Percentiles rank a stretch among this genome's conserved stretches.
phyloP scores from a whole-genome alignment of 2,888 invertebrate species.

The Polydrusus cervinus region DNA sequence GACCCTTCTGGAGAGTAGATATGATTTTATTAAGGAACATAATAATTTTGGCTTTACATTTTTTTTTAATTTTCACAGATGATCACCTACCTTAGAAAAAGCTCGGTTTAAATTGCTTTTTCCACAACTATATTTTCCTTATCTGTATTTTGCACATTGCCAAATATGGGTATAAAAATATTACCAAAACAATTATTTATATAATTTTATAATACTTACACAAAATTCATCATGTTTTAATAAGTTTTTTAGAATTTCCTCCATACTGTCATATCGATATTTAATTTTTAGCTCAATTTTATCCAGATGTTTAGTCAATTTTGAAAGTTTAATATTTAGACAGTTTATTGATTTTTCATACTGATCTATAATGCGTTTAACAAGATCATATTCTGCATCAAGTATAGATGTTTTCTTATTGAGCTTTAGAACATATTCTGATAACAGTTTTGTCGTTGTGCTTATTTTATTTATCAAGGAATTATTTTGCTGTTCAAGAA shows the following conservation, averaged over 20 bases:
- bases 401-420: slow-evolving; percentile 35
- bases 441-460: slow-evolving; percentile 29
- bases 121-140: no score
- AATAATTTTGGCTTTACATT: no score
- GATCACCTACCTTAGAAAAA: no score
- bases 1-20: no score
- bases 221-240: slow-evolving; percentile 27
- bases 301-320: slow-evolving; percentile 44
- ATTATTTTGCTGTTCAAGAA: slow-evolving; percentile 32
- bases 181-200: no score
- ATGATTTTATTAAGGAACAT: no score
- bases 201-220: slow-evolving; percentile 15
- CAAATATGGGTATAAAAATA: no score
- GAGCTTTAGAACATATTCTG: slow-evolving; percentile 5
- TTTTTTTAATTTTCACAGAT: no score
- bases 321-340: slow-evolving; percentile 47
- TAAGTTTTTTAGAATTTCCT: slow-evolving; percentile 13
- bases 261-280: slow-evolving; percentile 22
- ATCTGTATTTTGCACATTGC: no score
- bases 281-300: slow-evolving; percentile 46
- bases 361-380: slow-evolving; percentile 40
- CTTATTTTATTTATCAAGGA: slow-evolving; percentile 20
- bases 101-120: no score
- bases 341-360: slow-evolving; percentile 35
- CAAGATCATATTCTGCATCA: slow-evolving; percentile 42